Base-by-base conservation (phyloP, 2,113 vertebrate genomes). In the Thunnus thynnus region DNA sequence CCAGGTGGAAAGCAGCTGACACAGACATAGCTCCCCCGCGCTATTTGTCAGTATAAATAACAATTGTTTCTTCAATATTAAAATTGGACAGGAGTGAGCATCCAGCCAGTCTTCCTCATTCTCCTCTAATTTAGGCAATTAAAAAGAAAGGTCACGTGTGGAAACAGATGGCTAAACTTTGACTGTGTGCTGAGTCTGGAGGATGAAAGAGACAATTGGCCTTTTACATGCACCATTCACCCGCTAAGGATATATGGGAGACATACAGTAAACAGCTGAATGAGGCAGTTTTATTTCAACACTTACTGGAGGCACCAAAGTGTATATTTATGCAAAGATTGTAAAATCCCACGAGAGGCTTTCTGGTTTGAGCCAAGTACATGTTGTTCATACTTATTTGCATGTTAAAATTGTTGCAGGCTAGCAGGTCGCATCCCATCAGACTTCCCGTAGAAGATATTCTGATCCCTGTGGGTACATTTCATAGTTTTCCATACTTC, bases 1-100 rank as follows among this genome's bases (percentile, higher is more conserved):
- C 84, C 94, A 95, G 94, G 94, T 94, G 94, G 89, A 86, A 83
- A 86, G 75, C 93, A 93, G 92, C 91, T 92, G 94, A 91, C 90
- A 86, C 85, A 87, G 73, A 63, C 81, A 65, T 60, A 44, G 68
- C 77, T 77, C 78, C 83, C 36, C 65, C 1, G 57, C 18, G 51
- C 84, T 75, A 86, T 94, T 91, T 89, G 92, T 94, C 93, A 90
- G 82, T 54, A 81, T 87, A 88, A 90, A 90, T 93, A 93, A 86
- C 86, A 86, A 86, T 92, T 91, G 90, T 86, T 94, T 80, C 83
- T 80, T 89, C 84, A 72, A 69, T 91, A 91, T 87, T 83, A 83
- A 70, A 70, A 65, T 82, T 86, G 88, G 91, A 93, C 76, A 87
- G 89, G 76, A 89, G 72, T 55, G 84, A 87, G 77, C 84, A 87